These are phyloP conservation scores for Dromaius novaehollandiae DNA, from an alignment of 2,113 vertebrate genomes.

Conservation along the genomic window DNA sequence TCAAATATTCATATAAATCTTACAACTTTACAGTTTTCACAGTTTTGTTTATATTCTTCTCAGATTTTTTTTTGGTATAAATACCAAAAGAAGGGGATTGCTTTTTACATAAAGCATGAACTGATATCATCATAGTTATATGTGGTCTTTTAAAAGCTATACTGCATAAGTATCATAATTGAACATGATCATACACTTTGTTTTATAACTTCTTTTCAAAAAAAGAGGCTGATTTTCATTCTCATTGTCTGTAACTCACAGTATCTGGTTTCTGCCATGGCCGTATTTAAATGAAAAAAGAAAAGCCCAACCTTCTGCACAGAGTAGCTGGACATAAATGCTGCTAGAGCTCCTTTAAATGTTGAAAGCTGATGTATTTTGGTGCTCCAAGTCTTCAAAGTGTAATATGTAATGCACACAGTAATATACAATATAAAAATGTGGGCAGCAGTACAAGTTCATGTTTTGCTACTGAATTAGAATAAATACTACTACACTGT, in stretches of 20 bases:
- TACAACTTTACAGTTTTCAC: background rate
- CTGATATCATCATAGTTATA: background rate
- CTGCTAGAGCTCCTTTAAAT: slow-evolving; percentile 49
- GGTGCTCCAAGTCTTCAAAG: background rate
- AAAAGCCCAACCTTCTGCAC: background rate
- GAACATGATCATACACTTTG: background rate
- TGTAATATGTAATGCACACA: background rate
- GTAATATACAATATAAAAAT: background rate
- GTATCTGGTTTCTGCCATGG: background rate
- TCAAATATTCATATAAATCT: background rate
- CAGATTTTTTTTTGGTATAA: background rate
- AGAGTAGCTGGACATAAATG: background rate
- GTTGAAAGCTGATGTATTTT: background rate
- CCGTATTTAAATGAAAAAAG: background rate
- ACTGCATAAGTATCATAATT: background rate
- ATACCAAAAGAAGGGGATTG: background rate
- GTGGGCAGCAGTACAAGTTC: background rate
- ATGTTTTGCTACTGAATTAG: background rate
- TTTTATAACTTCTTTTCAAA: background rate
- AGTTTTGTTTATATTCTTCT: background rate
- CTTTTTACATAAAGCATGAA: background rate
- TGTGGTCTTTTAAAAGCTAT: background rate
- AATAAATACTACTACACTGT: slow-evolving; percentile 41
- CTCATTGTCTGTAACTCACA: background rate
- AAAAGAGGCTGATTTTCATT: background rate